Base-by-base conservation (phyloP, 2,113 vertebrate species). In the Cacatua alba region DNA sequence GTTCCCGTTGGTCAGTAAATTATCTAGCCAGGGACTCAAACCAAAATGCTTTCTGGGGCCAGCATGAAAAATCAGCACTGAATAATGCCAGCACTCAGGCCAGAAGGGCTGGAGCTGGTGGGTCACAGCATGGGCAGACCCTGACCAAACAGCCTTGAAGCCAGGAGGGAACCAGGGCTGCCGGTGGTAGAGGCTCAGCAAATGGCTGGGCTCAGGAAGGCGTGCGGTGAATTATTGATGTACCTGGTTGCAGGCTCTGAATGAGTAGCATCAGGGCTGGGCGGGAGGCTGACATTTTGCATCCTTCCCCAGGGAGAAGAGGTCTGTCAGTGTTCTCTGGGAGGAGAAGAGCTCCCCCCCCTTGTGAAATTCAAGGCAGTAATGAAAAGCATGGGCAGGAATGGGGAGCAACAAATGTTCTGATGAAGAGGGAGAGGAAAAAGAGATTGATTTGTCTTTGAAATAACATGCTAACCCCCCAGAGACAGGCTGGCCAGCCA, bases 181-280 rank as follows among this genome's bases (percentile, higher is more conserved):
- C 14, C 5, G 10, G 53, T 29, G 33, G 39, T 8, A 65, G 51
- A 71, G 62, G 41, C 82, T 93, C 59, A 55, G 93, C 85, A 94
- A 94, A 92, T 33, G 87, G 85, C 80, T 0, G 7, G 75, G 87
- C 82, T 95, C 68, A 46, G 92, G 72, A 88, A 92, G 86, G 86
- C 35, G 35, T 94, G 94, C 6, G 4, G 90, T 95, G 92, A 97
- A 96, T 95, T 90, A 96, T 93, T 95, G 88, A 95, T 92, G 90
- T 67, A 85, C 79, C 90, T 95, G 88, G 60, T 93, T 93, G 63
- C 94, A 95, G 72, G 53, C 88, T 90, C 87, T 94, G 94, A 95
- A 95, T 68, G 82, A 95, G 82, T 82, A 77, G 82, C 67, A n/a
- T 93, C 87, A 88, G 92, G 71, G 59, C 82, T 67, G 88, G 68